Base-by-base conservation (phyloP, 1,140 invertebrate species). In the Drosophila asahinai region DNA sequence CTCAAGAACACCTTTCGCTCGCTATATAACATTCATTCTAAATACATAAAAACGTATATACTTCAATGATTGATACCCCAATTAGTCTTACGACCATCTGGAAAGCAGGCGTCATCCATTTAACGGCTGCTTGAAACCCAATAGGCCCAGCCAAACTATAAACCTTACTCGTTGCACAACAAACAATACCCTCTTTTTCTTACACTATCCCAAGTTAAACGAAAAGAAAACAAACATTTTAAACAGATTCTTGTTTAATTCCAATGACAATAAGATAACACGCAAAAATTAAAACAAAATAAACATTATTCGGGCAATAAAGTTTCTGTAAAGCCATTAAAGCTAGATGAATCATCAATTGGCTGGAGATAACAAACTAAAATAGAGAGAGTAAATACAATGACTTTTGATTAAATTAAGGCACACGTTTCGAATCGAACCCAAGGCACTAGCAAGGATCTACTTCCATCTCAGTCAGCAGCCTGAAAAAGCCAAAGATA, bases 381-480 rank as follows among this genome's bases (percentile, higher is more conserved):
- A 52, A 70, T 25, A 4, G 22, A 25, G 11, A 12, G 11, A 25
- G 19, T n/a, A 22, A 33, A 54, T 33, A 17, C 15, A 4, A 40
- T 51, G 14, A 52, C n/a, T 36, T 36, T 36, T 60, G 12, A 63
- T 38, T n/a, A 5, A 14, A 25, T 19, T 48, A 59, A 25, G 11
- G 27, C 36, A 19, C 9, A 27, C 42, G 40, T 68, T 52, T 3
- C 54, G 4, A 9, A 15, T 8, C n/a, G 15, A 43, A 9, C 5
- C n/a, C 14, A 8, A 4, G 3, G 15, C 19, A 51, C 36, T 64
- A 65, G 3, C 0, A 14, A 9, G 8, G 15, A 52, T 80, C 70
- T 14, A 48, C 45, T 0, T 83, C 66, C 76, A 86, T 87, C 9
- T 51, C 66, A 15, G 36, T n/a, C 19, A 66, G 30, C 30, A 86